These are phyloP conservation scores for Catocala nupta DNA, from an alignment of 2,888 invertebrate species.

Conservation along the genomic window DNA sequence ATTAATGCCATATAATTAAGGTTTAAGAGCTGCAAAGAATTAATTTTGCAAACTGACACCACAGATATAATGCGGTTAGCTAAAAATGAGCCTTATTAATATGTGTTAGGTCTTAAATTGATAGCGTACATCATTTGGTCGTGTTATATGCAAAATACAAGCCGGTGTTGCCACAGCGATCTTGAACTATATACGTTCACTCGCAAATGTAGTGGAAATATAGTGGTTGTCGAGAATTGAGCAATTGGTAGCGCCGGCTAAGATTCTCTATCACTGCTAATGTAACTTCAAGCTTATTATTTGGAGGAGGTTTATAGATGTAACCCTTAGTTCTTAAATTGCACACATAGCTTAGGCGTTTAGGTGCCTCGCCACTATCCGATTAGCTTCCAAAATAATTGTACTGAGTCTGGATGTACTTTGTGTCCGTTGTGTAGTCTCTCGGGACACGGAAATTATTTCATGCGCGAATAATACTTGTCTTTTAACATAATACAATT, in stretches of 20 bases:
- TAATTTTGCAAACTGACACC: conserved; percentile 44
- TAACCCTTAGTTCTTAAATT: no score
- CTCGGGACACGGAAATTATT: no score
- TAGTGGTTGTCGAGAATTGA: conserved; percentile 50
- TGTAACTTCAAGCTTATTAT: conserved; percentile 7
- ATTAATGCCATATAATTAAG: conserved; percentile 51
- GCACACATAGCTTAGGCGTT: no score
- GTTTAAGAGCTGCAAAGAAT: conserved; percentile 41
- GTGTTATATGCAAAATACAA: conserved; percentile 54
- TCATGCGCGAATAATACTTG: no score
- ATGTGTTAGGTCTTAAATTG: conserved; percentile 30
- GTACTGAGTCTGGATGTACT: no score
- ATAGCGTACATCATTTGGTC: conserved; percentile 23
- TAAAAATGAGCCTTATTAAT: conserved; percentile 33
- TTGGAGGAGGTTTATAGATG: conserved; percentile 10
- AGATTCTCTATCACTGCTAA: conserved; percentile 31
- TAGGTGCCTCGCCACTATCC: no score
- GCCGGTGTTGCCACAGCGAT: conserved; percentile 53
- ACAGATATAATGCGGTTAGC: conserved; percentile 8
- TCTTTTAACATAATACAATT: no score
- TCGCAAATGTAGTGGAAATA: conserved; percentile 56
- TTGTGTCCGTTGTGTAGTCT: no score
- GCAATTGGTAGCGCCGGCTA: conserved; percentile 42
- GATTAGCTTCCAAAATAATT: no score
- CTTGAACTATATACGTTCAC: conserved; percentile 57